Evolutionary conservation across 2,113 vertebrate species (phyloP), one percentile per base, ranked within the genome.

Genomic region (Meriones unguiculatus): DNA sequence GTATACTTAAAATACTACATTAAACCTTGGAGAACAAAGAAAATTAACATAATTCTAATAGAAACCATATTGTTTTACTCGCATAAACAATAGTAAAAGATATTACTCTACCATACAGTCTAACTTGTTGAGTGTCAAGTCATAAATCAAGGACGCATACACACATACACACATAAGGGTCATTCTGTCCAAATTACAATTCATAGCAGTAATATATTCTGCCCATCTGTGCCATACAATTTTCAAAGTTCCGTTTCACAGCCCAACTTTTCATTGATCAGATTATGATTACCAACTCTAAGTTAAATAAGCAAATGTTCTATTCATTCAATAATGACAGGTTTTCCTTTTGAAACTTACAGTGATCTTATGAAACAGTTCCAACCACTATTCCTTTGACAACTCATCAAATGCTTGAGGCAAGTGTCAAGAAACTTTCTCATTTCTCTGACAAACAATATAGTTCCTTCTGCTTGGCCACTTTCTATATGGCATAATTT

Each of bases 171-270:
- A n/a, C n/a, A n/a, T n/a, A 90, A 93, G 12, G 41, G 30, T 69
- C 14, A 86, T 81, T 96, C 78, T 50, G 62, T 93, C 12, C 4
- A 95, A 91, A 77, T 93, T 93, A 65, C 11, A 72, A 76, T 8
- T 24, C 5, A 46, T 0, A 76, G 30, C n/a, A 54, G n/a, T 95
- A 93, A 94, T 85, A 67, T 0, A 90, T 69, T 87, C 50, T 90
- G 93, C 0, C 25, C 85, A 81, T 38, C 35, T 22, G 20, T 76
- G 11, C 15, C 18, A 64, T 41, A 76, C 0, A 59, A 59, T 87
- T 81, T 93, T 85, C 64, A 85, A 93, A 89, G 78, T 88, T 73
- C 12, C 38, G 15, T 94, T 94, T 88, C 38, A 77, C 38, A 77
- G 50, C 91, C 7, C 22, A 64, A 65, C 28, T 92, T 82, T 24